Conservation (phyloP, 2,888 invertebrate species). For the Stenchaetothrips biformis region DNA sequence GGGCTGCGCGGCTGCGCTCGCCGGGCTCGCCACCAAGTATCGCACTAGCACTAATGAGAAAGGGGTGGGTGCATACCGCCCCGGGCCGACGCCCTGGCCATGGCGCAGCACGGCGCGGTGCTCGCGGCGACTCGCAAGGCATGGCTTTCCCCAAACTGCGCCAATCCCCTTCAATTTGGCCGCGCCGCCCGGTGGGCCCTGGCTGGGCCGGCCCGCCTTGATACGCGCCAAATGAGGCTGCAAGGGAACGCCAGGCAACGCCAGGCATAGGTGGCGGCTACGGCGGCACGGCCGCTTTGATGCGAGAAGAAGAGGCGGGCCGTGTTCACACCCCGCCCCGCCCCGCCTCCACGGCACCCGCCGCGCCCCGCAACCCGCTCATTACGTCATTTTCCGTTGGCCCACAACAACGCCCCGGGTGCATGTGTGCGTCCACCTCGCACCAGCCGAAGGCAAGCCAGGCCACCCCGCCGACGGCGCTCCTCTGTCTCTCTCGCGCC, state of each 20-base stretch:
- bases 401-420: background rate
- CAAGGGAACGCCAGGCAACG: too few relatives aligned
- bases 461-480: too few relatives aligned
- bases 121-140: background rate
- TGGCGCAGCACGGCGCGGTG: background rate
- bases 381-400: conserved; percentile 4
- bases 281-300: background rate
- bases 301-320: background rate
- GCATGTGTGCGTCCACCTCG: background rate
- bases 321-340: conserved; percentile 19
- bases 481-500: too few relatives aligned
- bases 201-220: background rate
- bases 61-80: background rate
- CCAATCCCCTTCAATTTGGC: background rate
- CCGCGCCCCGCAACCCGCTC: conserved; percentile 8
- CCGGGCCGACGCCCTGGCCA: too few relatives aligned
- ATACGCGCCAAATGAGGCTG: background rate
- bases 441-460: background rate
- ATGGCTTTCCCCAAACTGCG: conserved; percentile 10
- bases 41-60: conserved; percentile 5
- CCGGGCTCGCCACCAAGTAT: too few relatives aligned
- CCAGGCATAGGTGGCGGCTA: background rate
- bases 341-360: background rate
- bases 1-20: too few relatives aligned
- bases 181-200: background rate